Evolutionary conservation across 2,113 vertebrate genomes (phyloP).

Genomic region (Cavia aperea): DNA sequence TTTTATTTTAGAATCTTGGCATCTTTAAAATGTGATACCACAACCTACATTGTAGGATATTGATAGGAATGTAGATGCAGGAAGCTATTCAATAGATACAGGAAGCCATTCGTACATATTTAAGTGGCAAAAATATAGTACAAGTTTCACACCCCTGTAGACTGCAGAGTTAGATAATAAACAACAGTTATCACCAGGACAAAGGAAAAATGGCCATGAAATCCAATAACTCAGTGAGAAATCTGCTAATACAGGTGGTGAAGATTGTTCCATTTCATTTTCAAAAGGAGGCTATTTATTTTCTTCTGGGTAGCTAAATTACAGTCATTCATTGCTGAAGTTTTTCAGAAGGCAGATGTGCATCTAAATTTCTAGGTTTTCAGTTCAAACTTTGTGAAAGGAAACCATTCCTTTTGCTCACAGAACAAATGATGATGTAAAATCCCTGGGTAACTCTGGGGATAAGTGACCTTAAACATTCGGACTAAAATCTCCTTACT

Average conservation of each 20-base stretch:
- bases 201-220: conserved; percentile 49
- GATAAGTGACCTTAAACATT: background rate
- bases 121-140: conserved; percentile 46
- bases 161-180: conserved; percentile 63
- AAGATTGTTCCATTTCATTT: conserved; percentile 52
- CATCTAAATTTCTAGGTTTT: background rate
- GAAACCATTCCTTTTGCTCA: conserved; percentile 13
- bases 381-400: conserved; percentile 12
- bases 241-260: conserved; percentile 61
- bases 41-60: conserved; percentile 31
- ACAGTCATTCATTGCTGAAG: conserved; percentile 51
- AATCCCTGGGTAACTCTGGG: background rate
- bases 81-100: conserved; percentile 15
- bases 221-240: conserved; percentile 59
- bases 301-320: conserved; percentile 62
- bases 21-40: conserved; percentile 61
- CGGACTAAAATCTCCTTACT: background rate
- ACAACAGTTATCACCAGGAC: conserved; percentile 60
- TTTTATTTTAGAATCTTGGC: conserved; percentile 66
- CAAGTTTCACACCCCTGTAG: conserved; percentile 46
- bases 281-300: conserved; percentile 59
- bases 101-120: conserved; percentile 35
- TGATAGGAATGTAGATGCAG: conserved; percentile 56
- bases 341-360: conserved; percentile 54
- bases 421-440: background rate